phyloP scores from a whole-genome alignment of 64 coral and sea anemone genomes.

The Catalaphyllia jardinei region DNA sequence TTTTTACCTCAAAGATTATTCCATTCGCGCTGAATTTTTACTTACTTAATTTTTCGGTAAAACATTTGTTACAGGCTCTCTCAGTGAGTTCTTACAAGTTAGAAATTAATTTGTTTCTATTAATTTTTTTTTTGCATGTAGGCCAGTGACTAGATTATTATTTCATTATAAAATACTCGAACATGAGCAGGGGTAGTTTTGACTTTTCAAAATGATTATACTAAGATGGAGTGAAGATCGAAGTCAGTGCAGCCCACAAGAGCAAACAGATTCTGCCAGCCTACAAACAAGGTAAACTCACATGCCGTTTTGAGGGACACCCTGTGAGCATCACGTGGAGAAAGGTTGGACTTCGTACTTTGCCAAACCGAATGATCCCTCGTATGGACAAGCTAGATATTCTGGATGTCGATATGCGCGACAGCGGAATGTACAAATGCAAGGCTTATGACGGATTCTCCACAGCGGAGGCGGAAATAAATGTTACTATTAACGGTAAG shows the following conservation, averaged over 20 bases:
- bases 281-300: conserved; percentile 46
- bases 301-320: conserved; percentile 53
- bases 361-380: conserved; percentile 74
- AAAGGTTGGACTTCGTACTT: conserved; percentile 53
- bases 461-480: conserved; percentile 50
- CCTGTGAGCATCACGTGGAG: conserved; percentile 67
- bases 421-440: conserved; percentile 73
- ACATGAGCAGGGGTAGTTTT: no score
- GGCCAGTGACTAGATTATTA: no score
- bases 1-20: no score
- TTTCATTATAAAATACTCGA: no score
- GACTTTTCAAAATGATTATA: not conserved
- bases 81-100: no score
- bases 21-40: no score
- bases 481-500: conserved; percentile 65
- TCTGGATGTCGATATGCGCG: conserved; percentile 45
- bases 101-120: no score
- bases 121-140: no score
- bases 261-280: conserved; percentile 40
- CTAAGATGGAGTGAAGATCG: conserved; percentile 18
- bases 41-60: no score
- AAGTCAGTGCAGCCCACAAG: conserved; percentile 63
- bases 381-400: conserved; percentile 65
- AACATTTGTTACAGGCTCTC: no score
- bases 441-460: conserved; percentile 56